phyloP scores from a whole-genome alignment of 1,140 invertebrate genomes.

The Aphidius ervi region DNA sequence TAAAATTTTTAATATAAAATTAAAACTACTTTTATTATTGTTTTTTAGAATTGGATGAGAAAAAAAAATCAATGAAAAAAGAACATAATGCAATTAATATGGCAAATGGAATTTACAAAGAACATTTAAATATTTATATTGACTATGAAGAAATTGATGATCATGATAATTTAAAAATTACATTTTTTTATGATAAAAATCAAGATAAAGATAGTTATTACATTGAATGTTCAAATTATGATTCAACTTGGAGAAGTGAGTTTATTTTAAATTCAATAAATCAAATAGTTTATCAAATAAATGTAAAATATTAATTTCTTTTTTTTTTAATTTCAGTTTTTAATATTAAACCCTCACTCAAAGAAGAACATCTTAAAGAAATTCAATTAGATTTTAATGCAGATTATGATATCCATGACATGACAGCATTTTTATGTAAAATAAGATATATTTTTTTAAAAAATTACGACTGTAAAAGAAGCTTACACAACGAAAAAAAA shows the following conservation, averaged over 20 bases:
- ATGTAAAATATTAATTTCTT: too few relatives aligned
- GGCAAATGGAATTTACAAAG: slow-evolving; percentile 37
- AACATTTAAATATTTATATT: slow-evolving; percentile 38
- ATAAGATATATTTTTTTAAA: slow-evolving; percentile 35
- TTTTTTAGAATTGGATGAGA: slow-evolving; percentile 30
- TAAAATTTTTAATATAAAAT: not conserved
- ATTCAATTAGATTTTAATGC: slow-evolving; percentile 30
- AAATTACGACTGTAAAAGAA: slow-evolving; percentile 25
- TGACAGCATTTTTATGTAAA: slow-evolving; percentile 34
- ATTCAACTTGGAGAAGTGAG: slow-evolving; percentile 39
- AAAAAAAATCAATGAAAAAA: slow-evolving; percentile 23
- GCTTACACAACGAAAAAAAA: too few relatives aligned
- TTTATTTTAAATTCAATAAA: not conserved
- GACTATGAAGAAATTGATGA: slow-evolving; percentile 23
- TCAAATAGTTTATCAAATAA: not conserved
- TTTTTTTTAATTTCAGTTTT: slow-evolving; percentile 34
- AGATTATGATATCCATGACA: slow-evolving; percentile 25
- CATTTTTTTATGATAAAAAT: slow-evolving; percentile 35
- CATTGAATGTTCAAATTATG: slow-evolving; percentile 25
- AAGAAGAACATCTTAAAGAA: slow-evolving; percentile 27
- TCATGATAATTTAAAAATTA: slow-evolving; percentile 30
- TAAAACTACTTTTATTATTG: slow-evolving; percentile 5
- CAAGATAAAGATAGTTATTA: slow-evolving; percentile 36
- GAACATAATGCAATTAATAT: slow-evolving; percentile 38
- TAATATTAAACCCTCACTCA: slow-evolving; percentile 34